Percentiles rank a stretch among this genome's conserved stretches.
Conservation (phyloP, 2,113 vertebrate genomes). For the Myiozetetes cayanensis region DNA sequence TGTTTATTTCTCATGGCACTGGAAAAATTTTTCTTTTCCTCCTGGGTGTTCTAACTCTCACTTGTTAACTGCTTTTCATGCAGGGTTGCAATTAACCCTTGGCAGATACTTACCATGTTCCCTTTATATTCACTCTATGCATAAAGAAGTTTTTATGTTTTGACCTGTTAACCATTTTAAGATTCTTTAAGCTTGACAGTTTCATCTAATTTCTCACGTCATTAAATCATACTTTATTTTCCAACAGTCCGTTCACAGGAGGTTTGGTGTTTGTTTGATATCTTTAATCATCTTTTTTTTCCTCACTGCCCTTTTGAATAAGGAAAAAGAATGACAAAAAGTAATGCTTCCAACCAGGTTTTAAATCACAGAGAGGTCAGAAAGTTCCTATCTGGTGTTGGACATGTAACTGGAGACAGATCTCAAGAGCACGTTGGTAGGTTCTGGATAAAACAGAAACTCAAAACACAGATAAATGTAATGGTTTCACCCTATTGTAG, state of each 20-base stretch:
- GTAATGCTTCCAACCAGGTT: slow-evolving; percentile 12
- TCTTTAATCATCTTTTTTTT: slow-evolving; percentile 65
- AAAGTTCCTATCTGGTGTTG: slow-evolving; percentile 1
- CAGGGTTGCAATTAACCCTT: slow-evolving; percentile 88
- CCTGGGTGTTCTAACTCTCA: slow-evolving; percentile 88
- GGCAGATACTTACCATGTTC: slow-evolving; percentile 73
- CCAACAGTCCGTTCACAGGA: slow-evolving; percentile 58
- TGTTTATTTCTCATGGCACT: slow-evolving; percentile 89
- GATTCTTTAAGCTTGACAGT: slow-evolving; percentile 75
- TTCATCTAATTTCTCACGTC: slow-evolving; percentile 76
- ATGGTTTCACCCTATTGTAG: background rate
- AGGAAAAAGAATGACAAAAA: slow-evolving; percentile 22
- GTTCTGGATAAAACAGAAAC: background rate
- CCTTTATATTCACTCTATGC: slow-evolving; percentile 65
- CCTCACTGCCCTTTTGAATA: slow-evolving; percentile 45
- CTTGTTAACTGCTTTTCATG: slow-evolving; percentile 94
- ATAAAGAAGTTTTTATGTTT: slow-evolving; percentile 78
- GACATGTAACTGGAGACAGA: background rate
- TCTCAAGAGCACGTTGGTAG: background rate
- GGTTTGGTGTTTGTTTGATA: slow-evolving; percentile 68
- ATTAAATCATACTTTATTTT: slow-evolving; percentile 72
- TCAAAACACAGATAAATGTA: background rate
- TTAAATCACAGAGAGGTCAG: slow-evolving; percentile 25
- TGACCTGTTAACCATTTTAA: slow-evolving; percentile 73
- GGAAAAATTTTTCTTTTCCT: slow-evolving; percentile 83